Percentiles rank a stretch among this genome's conserved stretches.
Evolutionary conservation across 2,113 vertebrate genomes (phyloP).

Genomic region (Cnemophilus loriae): DNA sequence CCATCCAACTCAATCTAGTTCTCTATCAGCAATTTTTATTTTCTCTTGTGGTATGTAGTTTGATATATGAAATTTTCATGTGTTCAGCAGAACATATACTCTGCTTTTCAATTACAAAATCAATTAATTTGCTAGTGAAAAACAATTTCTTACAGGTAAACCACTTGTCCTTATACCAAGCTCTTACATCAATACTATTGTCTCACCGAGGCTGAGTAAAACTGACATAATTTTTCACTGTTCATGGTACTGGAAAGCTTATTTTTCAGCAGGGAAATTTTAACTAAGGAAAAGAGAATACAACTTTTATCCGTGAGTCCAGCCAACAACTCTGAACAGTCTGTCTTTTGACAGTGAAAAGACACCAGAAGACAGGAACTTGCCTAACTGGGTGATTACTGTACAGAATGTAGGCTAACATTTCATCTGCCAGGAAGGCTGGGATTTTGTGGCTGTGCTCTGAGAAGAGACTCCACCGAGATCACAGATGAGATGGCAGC

Average conservation of each 20-base stretch:
- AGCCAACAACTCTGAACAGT: neutral
- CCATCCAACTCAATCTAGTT: neutral
- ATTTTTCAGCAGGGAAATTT: neutral
- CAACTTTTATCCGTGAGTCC: neutral
- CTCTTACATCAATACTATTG: neutral
- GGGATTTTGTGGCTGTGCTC: neutral
- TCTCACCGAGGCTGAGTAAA: neutral
- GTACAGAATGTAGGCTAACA: neutral
- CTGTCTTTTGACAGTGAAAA: neutral
- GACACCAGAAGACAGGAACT: neutral
- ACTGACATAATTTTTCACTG: neutral
- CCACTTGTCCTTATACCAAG: neutral
- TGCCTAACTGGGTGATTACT: neutral
- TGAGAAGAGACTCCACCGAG: neutral
- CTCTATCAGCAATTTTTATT: neutral
- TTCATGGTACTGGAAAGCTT: neutral
- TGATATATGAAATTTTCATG: neutral
- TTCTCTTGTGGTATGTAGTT: neutral
- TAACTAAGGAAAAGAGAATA: neutral
- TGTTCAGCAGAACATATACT: neutral
- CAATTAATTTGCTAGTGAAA: neutral
- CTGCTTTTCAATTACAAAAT: neutral
- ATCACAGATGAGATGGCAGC: neutral
- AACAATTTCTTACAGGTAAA: neutral
- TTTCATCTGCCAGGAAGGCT: neutral